Conservation (phyloP, 2,888 invertebrate genomes). For the Platynereis dumerilii region DNA sequence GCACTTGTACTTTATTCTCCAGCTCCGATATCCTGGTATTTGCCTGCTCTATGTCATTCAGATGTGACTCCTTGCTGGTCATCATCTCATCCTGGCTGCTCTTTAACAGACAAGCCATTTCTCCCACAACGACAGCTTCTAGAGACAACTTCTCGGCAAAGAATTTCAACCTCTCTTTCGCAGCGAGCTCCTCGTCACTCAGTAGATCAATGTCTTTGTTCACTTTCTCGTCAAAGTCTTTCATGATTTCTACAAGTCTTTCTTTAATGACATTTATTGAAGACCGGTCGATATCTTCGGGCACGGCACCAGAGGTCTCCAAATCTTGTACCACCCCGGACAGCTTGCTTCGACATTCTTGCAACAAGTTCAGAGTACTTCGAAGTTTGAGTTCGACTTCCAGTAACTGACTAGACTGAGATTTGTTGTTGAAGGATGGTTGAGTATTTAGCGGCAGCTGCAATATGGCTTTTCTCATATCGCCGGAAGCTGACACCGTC, state of each 20-base stretch:
- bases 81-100: slow-evolving; percentile 28
- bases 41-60: slow-evolving; percentile 22
- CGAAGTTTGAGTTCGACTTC: slow-evolving; percentile 4
- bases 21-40: slow-evolving; percentile 18
- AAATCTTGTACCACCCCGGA: slow-evolving; percentile 14
- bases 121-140: slow-evolving; percentile 49
- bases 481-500: too few relatives aligned
- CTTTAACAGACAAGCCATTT: slow-evolving; percentile 60
- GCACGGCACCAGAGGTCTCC: background rate
- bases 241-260: slow-evolving; percentile 6
- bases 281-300: background rate
- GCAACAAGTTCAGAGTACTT: background rate
- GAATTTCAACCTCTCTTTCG: slow-evolving; percentile 11
- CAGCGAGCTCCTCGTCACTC: background rate
- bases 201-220: background rate
- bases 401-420: slow-evolving; percentile 1
- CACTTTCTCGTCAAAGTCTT: background rate
- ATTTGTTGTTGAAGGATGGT: background rate
- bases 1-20: slow-evolving; percentile 14
- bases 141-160: slow-evolving; percentile 35
- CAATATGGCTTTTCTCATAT: background rate
- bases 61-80: slow-evolving; percentile 4
- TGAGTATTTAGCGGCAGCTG: background rate
- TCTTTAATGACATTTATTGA: slow-evolving; percentile 1
- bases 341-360: slow-evolving; percentile 11